These are phyloP conservation scores for Prunella himalayana DNA, from an alignment of 2,113 vertebrate species.

Conservation along the genomic window DNA sequence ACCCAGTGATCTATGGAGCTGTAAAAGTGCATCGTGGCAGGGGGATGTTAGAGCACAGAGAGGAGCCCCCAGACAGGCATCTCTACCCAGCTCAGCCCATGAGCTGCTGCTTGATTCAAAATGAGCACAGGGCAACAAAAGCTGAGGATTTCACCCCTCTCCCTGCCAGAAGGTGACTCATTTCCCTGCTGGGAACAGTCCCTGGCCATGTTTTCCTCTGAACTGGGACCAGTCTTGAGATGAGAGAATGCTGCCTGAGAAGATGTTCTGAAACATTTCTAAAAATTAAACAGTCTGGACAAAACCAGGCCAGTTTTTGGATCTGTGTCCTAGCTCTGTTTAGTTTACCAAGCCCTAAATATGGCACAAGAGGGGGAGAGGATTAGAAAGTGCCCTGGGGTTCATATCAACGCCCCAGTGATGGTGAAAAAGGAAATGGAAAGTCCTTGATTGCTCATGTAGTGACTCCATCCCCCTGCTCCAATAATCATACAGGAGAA, in stretches of 20 bases:
- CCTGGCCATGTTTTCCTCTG: neutral
- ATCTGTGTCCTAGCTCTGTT: neutral
- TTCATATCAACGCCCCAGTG: neutral
- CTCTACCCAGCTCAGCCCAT: neutral
- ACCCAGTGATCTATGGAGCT: slow-evolving; percentile 37
- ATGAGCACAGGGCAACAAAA: neutral
- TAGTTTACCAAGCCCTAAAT: neutral
- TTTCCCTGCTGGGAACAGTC: neutral
- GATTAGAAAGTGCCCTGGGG: neutral
- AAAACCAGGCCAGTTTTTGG: neutral
- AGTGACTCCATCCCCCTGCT: neutral
- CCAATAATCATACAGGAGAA: neutral
- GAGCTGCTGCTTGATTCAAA: neutral
- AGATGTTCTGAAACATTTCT: neutral
- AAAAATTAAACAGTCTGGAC: neutral
- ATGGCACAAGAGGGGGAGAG: fast-evolving
- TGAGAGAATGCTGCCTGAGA: neutral
- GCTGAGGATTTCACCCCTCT: neutral
- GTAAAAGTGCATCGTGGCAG: slow-evolving; percentile 15
- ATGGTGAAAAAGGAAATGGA: neutral
- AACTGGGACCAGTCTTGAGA: neutral
- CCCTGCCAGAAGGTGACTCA: neutral
- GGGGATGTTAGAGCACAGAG: neutral
- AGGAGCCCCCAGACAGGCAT: neutral
- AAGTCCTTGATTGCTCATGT: neutral